phyloP scores from a whole-genome alignment of 2,797 vertebrate species.

The Scolopax rusticola region DNA sequence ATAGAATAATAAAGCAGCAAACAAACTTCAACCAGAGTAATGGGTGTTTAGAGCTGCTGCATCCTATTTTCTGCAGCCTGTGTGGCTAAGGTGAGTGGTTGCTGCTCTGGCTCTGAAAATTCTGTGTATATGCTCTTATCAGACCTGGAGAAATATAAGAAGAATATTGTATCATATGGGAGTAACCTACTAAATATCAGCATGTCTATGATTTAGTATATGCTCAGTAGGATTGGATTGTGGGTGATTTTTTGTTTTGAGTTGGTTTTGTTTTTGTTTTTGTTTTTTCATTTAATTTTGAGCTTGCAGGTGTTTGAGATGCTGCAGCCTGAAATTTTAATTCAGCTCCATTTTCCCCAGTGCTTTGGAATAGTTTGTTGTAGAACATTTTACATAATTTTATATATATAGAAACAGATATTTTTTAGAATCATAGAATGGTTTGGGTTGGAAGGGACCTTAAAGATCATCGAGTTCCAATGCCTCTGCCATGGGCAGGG shows the following conservation, averaged over 20 bases:
- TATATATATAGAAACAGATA: background rate
- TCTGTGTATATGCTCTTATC: background rate
- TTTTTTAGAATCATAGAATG: background rate
- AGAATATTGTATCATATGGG: background rate
- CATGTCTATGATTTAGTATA: background rate
- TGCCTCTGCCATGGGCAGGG: too few relatives aligned
- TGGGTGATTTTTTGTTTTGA: background rate
- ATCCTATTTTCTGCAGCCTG: background rate
- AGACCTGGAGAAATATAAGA: background rate
- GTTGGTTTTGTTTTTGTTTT: too few relatives aligned
- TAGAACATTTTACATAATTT: background rate
- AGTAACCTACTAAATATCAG: background rate
- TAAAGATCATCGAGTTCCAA: too few relatives aligned
- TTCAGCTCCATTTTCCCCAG: background rate
- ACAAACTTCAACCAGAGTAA: background rate
- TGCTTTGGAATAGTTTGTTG: background rate
- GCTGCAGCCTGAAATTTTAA: background rate
- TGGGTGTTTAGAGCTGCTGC: background rate
- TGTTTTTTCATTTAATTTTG: background rate
- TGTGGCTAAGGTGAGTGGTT: background rate
- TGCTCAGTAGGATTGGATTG: background rate
- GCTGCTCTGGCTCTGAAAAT: background rate
- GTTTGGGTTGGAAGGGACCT: too few relatives aligned
- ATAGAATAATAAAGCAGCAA: background rate
- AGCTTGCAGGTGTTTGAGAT: background rate